Conservation (phyloP, 2,113 vertebrate genomes). For the Ciconia maguari region DNA sequence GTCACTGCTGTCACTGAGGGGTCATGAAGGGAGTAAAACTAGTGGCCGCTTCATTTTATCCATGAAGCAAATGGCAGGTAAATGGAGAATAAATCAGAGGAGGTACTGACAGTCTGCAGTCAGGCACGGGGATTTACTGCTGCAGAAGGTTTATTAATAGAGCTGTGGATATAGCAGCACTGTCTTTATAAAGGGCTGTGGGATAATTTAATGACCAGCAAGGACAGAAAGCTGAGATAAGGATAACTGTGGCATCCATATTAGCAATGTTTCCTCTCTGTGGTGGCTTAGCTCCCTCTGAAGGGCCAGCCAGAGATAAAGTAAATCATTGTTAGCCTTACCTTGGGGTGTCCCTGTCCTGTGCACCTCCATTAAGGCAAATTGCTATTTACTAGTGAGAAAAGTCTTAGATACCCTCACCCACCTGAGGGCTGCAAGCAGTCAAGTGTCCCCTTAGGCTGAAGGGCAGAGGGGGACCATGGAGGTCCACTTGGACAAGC, state of each 20-base stretch:
- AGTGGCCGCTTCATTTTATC: background rate
- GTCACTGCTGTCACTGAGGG: background rate
- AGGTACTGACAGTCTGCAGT: constrained; percentile 23
- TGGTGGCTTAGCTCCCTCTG: background rate
- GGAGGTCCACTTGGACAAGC: background rate
- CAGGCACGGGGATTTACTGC: constrained; percentile 10
- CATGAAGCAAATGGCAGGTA: background rate
- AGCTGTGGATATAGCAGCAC: background rate
- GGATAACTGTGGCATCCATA: background rate
- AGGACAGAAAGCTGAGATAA: constrained; percentile 48
- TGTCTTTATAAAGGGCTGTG: background rate
- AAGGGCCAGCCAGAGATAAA: background rate
- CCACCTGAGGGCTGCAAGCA: background rate
- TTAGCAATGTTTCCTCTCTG: background rate
- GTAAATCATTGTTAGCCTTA: background rate
- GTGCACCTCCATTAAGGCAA: background rate
- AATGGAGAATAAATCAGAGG: constrained; percentile 53
- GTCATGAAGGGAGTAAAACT: background rate
- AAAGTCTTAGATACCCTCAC: background rate
- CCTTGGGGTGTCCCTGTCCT: background rate
- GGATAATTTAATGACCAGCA: constrained; percentile 58
- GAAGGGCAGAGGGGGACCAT: background rate
- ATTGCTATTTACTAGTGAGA: background rate
- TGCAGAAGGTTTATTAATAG: constrained; percentile 52
- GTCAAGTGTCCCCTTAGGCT: background rate